phyloP scores from a whole-genome alignment of 2,113 vertebrate species.

The Saimiri boliviensis region DNA sequence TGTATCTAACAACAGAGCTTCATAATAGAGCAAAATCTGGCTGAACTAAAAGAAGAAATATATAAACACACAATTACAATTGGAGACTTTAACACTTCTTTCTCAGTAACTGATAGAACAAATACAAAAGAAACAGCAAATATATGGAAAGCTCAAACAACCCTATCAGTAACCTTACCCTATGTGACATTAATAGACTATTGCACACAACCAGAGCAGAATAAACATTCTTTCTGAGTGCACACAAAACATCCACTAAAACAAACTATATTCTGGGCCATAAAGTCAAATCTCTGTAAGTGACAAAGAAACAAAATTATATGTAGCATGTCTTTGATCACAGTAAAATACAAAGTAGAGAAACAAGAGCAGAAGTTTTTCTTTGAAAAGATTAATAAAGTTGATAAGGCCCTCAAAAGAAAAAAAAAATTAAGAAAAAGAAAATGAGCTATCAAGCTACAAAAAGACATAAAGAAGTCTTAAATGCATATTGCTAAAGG shows the following conservation, averaged over 20 bases:
- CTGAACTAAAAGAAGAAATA: background rate
- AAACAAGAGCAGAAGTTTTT: background rate
- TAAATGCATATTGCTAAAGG: background rate
- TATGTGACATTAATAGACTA: background rate
- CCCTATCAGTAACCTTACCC: background rate
- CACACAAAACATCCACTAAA: background rate
- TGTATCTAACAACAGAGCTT: background rate
- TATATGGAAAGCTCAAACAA: background rate
- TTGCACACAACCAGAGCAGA: background rate
- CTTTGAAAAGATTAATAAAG: conserved; percentile 45
- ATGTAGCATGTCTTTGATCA: background rate
- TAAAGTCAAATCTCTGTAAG: background rate
- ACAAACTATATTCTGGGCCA: background rate
- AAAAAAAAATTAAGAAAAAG: background rate
- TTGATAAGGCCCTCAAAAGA: background rate
- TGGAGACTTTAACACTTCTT: background rate
- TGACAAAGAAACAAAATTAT: conserved; percentile 42
- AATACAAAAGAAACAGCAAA: background rate
- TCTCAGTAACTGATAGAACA: background rate
- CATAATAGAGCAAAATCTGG: background rate
- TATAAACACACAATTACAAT: background rate
- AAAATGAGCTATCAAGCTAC: background rate
- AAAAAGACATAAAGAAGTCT: background rate
- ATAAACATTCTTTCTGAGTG: conserved; percentile 5
- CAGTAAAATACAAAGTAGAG: conserved; percentile 5